Conservation (phyloP, 2,888 invertebrate species). For the Pristionchus entomophagus region DNA sequence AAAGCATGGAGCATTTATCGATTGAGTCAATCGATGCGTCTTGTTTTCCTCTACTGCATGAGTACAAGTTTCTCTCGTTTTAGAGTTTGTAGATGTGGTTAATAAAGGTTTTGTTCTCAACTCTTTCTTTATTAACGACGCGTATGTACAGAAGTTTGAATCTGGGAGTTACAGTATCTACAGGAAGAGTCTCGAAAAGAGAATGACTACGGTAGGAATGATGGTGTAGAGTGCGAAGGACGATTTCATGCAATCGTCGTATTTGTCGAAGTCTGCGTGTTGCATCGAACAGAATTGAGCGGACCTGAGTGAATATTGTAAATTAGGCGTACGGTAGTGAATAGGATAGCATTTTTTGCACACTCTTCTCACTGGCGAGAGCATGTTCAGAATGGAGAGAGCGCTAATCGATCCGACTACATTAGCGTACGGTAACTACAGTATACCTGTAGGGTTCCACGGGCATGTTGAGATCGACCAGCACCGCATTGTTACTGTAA, state of each 20-base stretch:
- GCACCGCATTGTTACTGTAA: constrained; percentile 58
- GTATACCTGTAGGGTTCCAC: constrained; percentile 54
- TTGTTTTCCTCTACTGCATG: not conserved
- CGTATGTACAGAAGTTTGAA: not conserved
- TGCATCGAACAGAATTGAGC: constrained; percentile 71
- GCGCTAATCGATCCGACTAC: too few species aligned
- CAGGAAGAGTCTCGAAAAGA: not conserved
- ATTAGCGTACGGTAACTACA: not conserved
- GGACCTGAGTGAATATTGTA: constrained; percentile 54
- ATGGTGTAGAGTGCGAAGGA: not conserved
- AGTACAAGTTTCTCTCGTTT: constrained; percentile 31
- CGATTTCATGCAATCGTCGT: constrained; percentile 58
- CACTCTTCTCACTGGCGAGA: too few species aligned
- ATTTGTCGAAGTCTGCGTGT: constrained; percentile 64
- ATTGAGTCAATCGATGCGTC: not conserved
- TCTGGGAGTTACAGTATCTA: not conserved
- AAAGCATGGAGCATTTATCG: not conserved
- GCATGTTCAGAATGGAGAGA: too few species aligned
- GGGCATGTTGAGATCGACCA: constrained; percentile 57
- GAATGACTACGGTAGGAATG: not conserved
- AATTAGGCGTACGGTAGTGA: not conserved
- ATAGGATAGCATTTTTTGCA: too few species aligned
- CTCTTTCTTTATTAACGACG: not conserved
- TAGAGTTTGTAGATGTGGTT: constrained; percentile 34
- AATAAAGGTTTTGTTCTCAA: not conserved